Evolutionary conservation across 2,888 invertebrate genomes (phyloP).

Genomic region (Drosophila macrospina): DNA sequence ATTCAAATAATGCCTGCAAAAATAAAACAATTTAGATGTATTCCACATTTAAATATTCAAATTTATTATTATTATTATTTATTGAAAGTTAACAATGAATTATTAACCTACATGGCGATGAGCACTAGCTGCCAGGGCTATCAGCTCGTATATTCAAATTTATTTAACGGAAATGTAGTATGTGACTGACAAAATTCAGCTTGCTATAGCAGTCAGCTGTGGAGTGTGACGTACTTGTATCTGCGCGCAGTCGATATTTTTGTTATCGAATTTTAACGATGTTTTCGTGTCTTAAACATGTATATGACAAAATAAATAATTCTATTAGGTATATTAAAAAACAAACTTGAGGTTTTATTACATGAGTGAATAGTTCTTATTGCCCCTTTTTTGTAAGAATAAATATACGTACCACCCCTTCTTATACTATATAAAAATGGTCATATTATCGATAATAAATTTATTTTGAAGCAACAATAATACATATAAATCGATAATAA

Average conservation of each 20-base stretch:
- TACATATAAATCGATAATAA: not conserved
- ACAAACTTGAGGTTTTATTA: not conserved
- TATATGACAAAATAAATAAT: not conserved
- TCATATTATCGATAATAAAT: conserved; percentile 14
- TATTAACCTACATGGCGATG: too few species aligned
- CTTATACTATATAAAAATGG: not conserved
- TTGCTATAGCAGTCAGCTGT: conserved; percentile 16
- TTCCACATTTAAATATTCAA: not conserved
- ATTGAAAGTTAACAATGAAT: too few species aligned
- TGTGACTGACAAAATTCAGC: not conserved
- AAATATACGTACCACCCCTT: not conserved
- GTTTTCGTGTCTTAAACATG: not conserved
- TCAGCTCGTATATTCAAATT: too few species aligned
- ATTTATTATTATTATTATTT: too few species aligned
- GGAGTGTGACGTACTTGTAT: not conserved
- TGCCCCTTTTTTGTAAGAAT: too few species aligned
- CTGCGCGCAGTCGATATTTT: not conserved
- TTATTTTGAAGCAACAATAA: not conserved
- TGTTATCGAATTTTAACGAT: not conserved
- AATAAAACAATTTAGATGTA: not conserved
- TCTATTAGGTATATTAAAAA: not conserved
- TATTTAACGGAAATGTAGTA: conserved; percentile 4
- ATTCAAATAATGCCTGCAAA: too few species aligned
- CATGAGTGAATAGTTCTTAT: too few species aligned
- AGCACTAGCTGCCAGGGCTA: too few species aligned